Conservation (phyloP, 2,888 invertebrate species). For the Oligia latruncula region DNA sequence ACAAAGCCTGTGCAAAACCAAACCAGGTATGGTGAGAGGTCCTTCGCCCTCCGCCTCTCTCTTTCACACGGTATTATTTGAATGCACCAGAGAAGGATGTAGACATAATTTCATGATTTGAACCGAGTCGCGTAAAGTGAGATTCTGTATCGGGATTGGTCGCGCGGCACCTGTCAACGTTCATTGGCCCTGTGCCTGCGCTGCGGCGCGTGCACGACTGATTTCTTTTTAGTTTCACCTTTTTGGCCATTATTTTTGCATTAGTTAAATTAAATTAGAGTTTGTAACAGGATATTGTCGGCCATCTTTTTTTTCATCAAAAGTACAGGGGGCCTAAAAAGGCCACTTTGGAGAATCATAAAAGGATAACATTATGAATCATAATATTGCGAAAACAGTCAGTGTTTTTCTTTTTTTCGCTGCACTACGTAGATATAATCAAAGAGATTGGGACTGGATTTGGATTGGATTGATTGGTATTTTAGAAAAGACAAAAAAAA, state of each 20-base stretch:
- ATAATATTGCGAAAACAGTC: no score
- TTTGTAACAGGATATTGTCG: constrained; percentile 4
- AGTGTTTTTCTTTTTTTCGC: no score
- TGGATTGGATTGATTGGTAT: no score
- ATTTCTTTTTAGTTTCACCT: constrained; percentile 75
- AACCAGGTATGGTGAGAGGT: constrained; percentile 61
- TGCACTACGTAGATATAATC: no score
- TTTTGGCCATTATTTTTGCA: constrained; percentile 70
- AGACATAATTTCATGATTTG: constrained; percentile 78
- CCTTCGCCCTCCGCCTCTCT: constrained; percentile 60
- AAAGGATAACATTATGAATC: no score
- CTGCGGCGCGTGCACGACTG: constrained; percentile 78
- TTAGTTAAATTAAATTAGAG: constrained; percentile 44
- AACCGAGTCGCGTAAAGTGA: constrained; percentile 77
- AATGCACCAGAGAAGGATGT: constrained; percentile 75
- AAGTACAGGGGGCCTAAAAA: neutral
- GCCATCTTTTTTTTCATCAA: constrained; percentile 9
- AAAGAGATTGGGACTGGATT: no score
- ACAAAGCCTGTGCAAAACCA: constrained; percentile 71
- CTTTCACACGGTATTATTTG: constrained; percentile 51
- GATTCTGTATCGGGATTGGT: constrained; percentile 79
- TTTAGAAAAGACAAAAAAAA: no score
- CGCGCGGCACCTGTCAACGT: constrained; percentile 85
- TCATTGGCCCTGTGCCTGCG: constrained; percentile 84
- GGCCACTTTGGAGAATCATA: no score